These are phyloP conservation scores for Neoniphon sammara DNA, from an alignment of 2,797 vertebrate species.

Conservation along the genomic window DNA sequence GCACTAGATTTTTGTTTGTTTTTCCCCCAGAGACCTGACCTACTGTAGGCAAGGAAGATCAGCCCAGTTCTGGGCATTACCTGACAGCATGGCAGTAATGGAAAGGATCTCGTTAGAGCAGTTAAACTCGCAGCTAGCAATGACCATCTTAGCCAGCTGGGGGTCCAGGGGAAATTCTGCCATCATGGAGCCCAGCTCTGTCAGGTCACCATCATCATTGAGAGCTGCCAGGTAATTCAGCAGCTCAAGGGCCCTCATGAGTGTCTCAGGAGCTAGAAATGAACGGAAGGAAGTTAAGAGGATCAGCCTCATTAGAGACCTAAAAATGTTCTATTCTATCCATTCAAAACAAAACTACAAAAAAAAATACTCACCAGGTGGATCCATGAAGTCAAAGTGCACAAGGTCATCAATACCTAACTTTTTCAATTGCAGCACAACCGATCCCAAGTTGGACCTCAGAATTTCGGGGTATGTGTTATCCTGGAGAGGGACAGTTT, in stretches of 20 bases:
- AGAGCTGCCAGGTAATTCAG: constrained; percentile 98
- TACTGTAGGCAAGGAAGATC: constrained; percentile 89
- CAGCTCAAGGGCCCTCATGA: constrained; percentile 98
- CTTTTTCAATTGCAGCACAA: constrained; percentile 98
- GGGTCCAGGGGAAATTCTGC: constrained; percentile 98
- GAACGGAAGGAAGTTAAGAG: neutral
- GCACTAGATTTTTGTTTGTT: neutral
- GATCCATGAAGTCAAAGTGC: constrained; percentile 99
- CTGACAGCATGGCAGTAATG: constrained; percentile 99
- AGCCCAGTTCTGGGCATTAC: constrained; percentile 93
- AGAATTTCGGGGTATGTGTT: constrained; percentile 99
- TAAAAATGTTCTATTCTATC: neutral
- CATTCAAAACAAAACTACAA: neutral
- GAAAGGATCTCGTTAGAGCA: constrained; percentile 99
- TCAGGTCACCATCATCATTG: constrained; percentile 98
- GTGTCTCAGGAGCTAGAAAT: constrained; percentile 94
- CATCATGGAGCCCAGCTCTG: constrained; percentile 99
- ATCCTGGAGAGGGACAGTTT: constrained; percentile 82
- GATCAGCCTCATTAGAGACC: neutral
- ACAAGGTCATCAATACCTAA: constrained; percentile 99
- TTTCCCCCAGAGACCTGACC: constrained; percentile 71
- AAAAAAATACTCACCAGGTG: constrained; percentile 88
- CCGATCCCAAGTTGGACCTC: constrained; percentile 96
- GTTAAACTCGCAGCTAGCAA: constrained; percentile 99
- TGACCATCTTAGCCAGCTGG: constrained; percentile 99